A percentile compares a stretch with the other conserved stretches of the same genome.
Evolutionary conservation across 2,888 invertebrate genomes (phyloP).

Genomic region (Perizoma affinitatum): DNA sequence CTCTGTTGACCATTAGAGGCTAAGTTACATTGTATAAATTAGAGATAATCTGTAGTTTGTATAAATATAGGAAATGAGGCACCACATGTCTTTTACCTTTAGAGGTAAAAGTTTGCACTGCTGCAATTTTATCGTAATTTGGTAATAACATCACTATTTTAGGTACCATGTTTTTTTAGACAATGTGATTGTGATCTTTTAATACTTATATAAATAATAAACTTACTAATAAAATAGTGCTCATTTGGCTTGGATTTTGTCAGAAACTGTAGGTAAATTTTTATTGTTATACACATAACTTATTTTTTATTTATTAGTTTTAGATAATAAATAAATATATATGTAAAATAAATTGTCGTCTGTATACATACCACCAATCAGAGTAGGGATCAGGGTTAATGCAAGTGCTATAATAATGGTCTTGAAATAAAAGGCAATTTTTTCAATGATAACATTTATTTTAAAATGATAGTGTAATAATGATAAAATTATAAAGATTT

Average conservation of each 20-base stretch:
- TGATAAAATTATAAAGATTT: constrained; percentile 21
- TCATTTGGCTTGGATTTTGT: constrained; percentile 55
- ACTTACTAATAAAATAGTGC: constrained; percentile 38
- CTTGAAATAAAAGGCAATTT: constrained; percentile 16
- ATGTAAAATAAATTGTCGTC: constrained; percentile 42
- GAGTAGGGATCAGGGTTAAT: neutral
- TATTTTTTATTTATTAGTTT: constrained; percentile 70
- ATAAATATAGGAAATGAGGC: constrained; percentile 24
- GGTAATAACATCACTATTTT: constrained; percentile 25
- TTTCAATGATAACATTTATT: constrained; percentile 35
- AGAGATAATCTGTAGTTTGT: constrained; percentile 42
- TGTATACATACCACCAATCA: constrained; percentile 11
- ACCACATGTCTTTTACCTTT: constrained; percentile 21
- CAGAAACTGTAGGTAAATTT: constrained; percentile 56
- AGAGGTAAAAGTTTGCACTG: constrained; percentile 21
- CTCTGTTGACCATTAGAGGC: constrained; percentile 56
- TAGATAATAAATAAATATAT: constrained; percentile 61
- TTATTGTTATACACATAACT: constrained; percentile 61
- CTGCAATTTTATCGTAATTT: constrained; percentile 29
- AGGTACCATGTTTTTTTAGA: constrained; percentile 28
- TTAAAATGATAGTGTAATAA: constrained; percentile 35
- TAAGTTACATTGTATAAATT: constrained; percentile 57
- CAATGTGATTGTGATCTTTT: constrained; percentile 34
- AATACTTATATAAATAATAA: neutral
- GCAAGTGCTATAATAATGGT: neutral